These are phyloP conservation scores for Erpornis zantholeuca DNA, from an alignment of 2,113 vertebrate genomes.

Conservation along the genomic window DNA sequence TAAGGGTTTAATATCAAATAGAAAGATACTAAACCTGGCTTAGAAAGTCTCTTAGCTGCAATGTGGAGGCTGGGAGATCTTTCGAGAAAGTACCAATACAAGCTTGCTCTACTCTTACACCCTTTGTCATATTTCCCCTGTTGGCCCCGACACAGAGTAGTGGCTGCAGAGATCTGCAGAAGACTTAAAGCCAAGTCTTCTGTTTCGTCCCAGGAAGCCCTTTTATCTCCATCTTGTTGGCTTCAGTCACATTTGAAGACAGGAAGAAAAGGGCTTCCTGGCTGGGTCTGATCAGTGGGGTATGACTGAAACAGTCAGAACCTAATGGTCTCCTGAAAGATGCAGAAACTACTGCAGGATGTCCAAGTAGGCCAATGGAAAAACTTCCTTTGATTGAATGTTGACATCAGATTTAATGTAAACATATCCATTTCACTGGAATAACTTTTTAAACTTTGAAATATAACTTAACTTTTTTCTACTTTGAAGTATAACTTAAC, in stretches of 20 bases:
- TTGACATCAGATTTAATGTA: background rate
- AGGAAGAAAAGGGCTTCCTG: background rate
- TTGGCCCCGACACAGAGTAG: background rate
- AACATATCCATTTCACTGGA: background rate
- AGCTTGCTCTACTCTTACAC: background rate
- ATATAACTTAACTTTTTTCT: background rate
- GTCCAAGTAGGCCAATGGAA: background rate
- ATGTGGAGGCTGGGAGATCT: background rate
- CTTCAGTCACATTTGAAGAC: background rate
- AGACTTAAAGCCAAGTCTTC: constrained; percentile 14
- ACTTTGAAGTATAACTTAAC: background rate
- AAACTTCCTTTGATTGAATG: background rate
- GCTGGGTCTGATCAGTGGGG: background rate
- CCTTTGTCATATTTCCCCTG: background rate
- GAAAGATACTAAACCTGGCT: background rate
- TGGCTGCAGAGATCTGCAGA: background rate
- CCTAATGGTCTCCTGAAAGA: background rate
- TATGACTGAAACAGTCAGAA: constrained; percentile 22
- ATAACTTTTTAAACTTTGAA: background rate
- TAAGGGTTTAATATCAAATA: background rate
- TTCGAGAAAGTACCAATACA: background rate
- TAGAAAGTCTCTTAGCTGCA: background rate
- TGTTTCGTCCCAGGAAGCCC: constrained; percentile 28
- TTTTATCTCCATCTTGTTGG: constrained; percentile 38
- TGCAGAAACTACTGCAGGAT: background rate